Conservation (phyloP, 2,888 invertebrate species). For the Luffia ferchaultella region DNA sequence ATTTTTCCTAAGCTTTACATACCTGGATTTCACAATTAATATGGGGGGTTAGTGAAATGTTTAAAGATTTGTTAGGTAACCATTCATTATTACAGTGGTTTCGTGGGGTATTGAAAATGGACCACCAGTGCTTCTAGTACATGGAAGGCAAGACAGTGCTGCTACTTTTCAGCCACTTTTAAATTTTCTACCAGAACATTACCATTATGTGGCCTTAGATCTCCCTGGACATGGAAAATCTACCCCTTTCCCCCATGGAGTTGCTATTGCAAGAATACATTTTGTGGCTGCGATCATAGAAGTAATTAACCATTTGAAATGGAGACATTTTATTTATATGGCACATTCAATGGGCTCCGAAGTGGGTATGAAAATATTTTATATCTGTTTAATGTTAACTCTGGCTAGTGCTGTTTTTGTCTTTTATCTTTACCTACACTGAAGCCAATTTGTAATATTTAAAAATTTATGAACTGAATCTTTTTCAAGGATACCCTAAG, state of each 20-base stretch:
- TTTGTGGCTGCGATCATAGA: constrained; percentile 36
- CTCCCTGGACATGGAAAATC: constrained; percentile 70
- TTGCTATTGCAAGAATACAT: constrained; percentile 36
- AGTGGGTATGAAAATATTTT: constrained; percentile 28
- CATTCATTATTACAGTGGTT: constrained; percentile 46
- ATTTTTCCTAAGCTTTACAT: no score
- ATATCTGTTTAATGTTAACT: no score
- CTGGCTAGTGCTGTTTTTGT: no score
- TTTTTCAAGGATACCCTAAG: no score
- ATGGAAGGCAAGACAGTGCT: constrained; percentile 71
- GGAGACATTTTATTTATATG: constrained; percentile 35
- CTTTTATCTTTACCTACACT: no score
- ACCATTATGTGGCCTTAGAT: constrained; percentile 49
- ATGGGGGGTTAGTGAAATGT: no score
- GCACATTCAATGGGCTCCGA: constrained; percentile 53
- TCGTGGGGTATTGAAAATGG: constrained; percentile 62
- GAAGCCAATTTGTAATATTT: no score
- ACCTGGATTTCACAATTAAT: no score
- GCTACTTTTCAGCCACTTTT: constrained; percentile 66
- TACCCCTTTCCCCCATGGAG: constrained; percentile 51
- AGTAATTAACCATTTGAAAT: constrained; percentile 29
- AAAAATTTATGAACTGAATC: no score
- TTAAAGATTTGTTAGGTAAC: not conserved
- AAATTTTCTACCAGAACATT: constrained; percentile 46
- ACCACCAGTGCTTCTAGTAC: constrained; percentile 62